A percentile compares a stretch with the other conserved stretches of the same genome.
Evolutionary conservation across 2,113 vertebrate genomes (phyloP).

Genomic region (Suncus etruscus): DNA sequence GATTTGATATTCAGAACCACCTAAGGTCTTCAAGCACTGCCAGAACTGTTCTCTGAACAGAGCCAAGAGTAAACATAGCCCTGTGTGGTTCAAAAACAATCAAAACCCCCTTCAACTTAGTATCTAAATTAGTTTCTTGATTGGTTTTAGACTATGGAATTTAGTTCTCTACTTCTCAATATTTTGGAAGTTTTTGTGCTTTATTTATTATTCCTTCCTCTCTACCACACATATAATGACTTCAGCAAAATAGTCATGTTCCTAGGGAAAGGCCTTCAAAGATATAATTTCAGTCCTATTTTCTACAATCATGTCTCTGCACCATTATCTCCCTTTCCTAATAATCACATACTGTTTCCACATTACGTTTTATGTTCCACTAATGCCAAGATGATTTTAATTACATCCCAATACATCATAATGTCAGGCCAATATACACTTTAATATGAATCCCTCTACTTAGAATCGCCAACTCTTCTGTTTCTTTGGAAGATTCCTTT

Average conservation of each 20-base stretch:
- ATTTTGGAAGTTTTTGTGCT: background rate
- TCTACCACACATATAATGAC: background rate
- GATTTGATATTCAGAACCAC: too few relatives aligned
- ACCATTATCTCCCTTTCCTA: too few relatives aligned
- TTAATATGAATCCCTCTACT: background rate
- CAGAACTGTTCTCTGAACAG: too few relatives aligned
- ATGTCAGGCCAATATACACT: background rate
- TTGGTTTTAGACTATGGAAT: slow-evolving; percentile 26
- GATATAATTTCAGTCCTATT: background rate
- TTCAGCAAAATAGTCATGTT: background rate
- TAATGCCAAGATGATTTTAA: slow-evolving; percentile 10
- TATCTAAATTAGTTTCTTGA: slow-evolving; percentile 9
- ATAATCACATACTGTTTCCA: background rate
- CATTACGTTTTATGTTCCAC: background rate
- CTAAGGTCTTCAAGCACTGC: too few relatives aligned
- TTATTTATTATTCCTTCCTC: background rate
- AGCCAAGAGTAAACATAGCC: too few relatives aligned
- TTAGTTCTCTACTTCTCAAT: slow-evolving; percentile 36
- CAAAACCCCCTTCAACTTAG: slow-evolving; percentile 8
- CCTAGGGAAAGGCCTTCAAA: background rate
- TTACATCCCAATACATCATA: background rate
- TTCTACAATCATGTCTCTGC: background rate
- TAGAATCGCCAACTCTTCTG: background rate
- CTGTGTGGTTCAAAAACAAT: too few relatives aligned
- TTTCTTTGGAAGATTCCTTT: background rate